Evolutionary conservation across 1,140 invertebrate species (phyloP), one percentile per base, ranked within the genome.

Genomic region (Tetranychus urticae): DNA sequence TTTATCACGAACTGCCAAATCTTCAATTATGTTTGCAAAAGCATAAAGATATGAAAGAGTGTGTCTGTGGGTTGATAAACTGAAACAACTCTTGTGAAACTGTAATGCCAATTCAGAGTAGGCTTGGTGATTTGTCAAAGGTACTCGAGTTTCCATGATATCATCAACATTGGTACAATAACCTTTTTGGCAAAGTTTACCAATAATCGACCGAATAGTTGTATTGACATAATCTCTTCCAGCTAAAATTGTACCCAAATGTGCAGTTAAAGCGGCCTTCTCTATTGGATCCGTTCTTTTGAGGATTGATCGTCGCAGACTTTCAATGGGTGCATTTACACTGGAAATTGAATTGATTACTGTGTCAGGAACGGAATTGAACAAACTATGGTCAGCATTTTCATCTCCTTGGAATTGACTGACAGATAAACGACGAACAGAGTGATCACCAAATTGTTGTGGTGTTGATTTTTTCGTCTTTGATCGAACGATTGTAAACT

Each of bases 401-500:
- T 47, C 12, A 8, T 12, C 2, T 47, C 46, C 46, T 47, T 47
- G 46, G 23, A 47, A 47, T 47, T 47, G 46, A 14, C 12, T n/a
- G 23, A 47, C 46, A 47, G 46, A n/a, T n/a, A 47, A 47, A 14
- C 23, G 46, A 8, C 46, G 13, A n/a, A 47, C 8, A 2, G 12
- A 2, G 3, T 77, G 61, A 65, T 80, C 74, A 63, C 80, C 80
- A 71, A 74, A 81, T 66, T 80, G 72, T 68, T 72, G 68, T 2
- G 80, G 79, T 68, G 80, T 78, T 59, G 78, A 80, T n/a, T 75
- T 76, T 64, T 76, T 80, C 6, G 79, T 81, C 67, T 78, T 73
- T 14, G 72, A 67, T 65, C 75, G 76, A 1, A 80, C 78, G 58
- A 79, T 70, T 45, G 72, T 61, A 68, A 75, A 82, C 65, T 82